Evolutionary conservation across 2,888 invertebrate genomes (phyloP).

Genomic region (Omphaloscelis lunosa): DNA sequence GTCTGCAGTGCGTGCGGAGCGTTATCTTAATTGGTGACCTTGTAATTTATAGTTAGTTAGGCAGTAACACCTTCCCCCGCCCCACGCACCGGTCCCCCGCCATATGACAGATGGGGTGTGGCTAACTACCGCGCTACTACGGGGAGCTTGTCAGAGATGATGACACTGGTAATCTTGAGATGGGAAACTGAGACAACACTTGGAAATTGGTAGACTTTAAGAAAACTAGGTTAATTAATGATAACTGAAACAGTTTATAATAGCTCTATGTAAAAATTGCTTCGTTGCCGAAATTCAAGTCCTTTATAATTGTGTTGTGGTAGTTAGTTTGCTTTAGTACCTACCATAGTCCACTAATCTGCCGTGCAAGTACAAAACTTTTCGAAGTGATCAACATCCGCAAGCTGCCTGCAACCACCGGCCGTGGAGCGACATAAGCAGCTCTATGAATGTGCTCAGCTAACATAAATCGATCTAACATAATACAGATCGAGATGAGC

Average conservation of each 20-base stretch:
- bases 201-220: background rate
- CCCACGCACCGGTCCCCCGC: constrained; percentile 4
- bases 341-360: background rate
- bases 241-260: background rate
- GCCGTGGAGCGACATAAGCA: background rate
- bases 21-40: constrained; percentile 82
- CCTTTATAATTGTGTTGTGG: background rate
- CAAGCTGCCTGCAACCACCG: background rate
- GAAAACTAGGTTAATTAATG: background rate
- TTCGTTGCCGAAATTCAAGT: background rate
- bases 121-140: constrained; percentile 24
- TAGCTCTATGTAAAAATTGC: background rate
- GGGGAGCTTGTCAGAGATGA: constrained; percentile 61
- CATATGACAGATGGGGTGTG: constrained; percentile 57
- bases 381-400: background rate
- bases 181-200: background rate
- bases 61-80: constrained; percentile 51
- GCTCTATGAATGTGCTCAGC: constrained; percentile 42
- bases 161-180: constrained; percentile 11
- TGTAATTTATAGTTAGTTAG: constrained; percentile 79
- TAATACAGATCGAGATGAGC: constrained; percentile 72
- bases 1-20: constrained; percentile 41
- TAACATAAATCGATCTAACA: too few relatives aligned
- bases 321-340: background rate
- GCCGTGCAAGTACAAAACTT: background rate